Conservation (phyloP, 1,140 invertebrate genomes). For the Coptotermes formosanus region DNA sequence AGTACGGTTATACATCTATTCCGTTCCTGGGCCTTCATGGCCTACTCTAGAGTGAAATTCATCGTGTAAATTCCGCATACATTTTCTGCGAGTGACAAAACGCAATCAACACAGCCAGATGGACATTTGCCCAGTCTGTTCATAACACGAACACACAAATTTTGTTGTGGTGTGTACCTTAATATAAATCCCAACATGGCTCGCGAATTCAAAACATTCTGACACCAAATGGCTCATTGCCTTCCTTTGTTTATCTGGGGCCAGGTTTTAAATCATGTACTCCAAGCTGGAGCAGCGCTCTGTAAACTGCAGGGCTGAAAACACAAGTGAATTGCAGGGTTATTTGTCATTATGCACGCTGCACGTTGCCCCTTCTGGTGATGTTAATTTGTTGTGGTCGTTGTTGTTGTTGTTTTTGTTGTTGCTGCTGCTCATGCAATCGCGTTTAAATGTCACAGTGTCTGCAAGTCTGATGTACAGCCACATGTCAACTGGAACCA, state of each 20-base stretch:
- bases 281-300: neutral
- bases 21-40: too few species aligned
- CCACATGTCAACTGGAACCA: neutral
- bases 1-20: too few species aligned
- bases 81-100: too few species aligned
- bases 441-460: neutral
- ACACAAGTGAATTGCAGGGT: neutral
- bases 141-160: neutral
- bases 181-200: neutral
- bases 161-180: neutral
- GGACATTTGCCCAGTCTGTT: neutral
- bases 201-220: slow-evolving; percentile 12
- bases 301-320: neutral
- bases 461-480: neutral
- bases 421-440: neutral
- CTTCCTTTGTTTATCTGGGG: neutral
- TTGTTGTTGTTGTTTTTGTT: neutral
- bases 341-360: too few species aligned
- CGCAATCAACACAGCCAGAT: too few species aligned
- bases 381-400: too few species aligned
- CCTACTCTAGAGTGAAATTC: too few species aligned
- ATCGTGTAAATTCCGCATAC: too few species aligned
- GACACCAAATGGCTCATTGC: slow-evolving; percentile 1
- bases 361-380: neutral
- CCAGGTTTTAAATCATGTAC: neutral